Base-by-base conservation (phyloP, 2,113 vertebrate genomes). In the Leucosticte australis region DNA sequence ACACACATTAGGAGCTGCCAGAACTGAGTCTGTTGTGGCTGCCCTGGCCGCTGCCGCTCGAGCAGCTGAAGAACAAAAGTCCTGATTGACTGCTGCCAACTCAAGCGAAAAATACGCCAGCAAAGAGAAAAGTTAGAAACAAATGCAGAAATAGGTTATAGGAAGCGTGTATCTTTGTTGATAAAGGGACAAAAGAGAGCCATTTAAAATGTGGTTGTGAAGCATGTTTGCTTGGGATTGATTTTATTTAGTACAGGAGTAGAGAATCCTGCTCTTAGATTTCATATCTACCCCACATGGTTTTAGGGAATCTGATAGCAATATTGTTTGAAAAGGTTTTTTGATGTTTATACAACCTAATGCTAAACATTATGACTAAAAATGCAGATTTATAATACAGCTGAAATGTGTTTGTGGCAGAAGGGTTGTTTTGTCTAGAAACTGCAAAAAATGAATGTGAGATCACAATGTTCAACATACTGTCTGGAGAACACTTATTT, bases 21-120 rank as follows among this genome's bases (percentile, higher is more conserved):
- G 94, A 83, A 93, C 87, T 94, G 89, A 95, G 96, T 97, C 98
- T 97, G 96, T 97, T 98, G 98, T 96, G 97, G 89, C 97, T 98
- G 97, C 95, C 92, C 96, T 91, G 90, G 95, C 96, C 57, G 92
- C 85, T 97, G 94, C 95, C 11, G 71, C 95, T 93, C 81, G 94
- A 97, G 93, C 95, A 96, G 97, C 97, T 98, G 97, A 98, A 97
- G 95, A 94, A 97, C 92, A 96, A 97, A 96, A 67, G 71, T 95
- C 92, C 95, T 97, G 98, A 97, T 97, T 21, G 26, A 95, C 96
- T 92, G 95, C 62, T 96, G 97, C 97, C 97, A 98, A 95, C 93
- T 97, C 92, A 94, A 96, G 97, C 31, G 37, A 87, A 94, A 95
- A 95, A 86, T 55, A 73, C 4, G 60, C 95, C 92, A 95, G 62